These are phyloP conservation scores for Acleris emargana DNA, from an alignment of 2,888 invertebrate genomes.

Conservation along the genomic window DNA sequence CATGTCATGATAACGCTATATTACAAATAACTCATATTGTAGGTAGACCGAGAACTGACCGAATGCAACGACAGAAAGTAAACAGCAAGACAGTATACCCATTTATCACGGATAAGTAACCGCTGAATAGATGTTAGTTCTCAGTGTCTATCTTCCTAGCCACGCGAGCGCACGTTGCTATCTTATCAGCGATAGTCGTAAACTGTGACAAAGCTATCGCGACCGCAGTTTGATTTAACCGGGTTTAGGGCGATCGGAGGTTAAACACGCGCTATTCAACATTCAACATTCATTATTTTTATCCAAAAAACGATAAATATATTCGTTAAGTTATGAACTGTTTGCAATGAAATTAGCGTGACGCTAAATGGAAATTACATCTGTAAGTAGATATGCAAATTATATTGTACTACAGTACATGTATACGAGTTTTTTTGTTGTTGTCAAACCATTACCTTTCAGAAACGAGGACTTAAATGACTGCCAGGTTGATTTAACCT, in stretches of 20 bases:
- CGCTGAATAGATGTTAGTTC: constrained; percentile 12
- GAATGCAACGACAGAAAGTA: neutral
- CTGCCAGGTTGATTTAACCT: too few relatives aligned
- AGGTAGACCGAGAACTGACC: neutral
- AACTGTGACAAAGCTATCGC: constrained; percentile 36
- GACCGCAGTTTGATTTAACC: constrained; percentile 32
- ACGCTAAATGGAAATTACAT: too few relatives aligned
- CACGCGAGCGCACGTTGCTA: constrained; percentile 11
- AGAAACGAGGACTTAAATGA: too few relatives aligned
- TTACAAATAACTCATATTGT: neutral
- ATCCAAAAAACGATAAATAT: neutral
- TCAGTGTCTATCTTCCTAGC: constrained; percentile 20
- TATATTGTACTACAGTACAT: too few relatives aligned
- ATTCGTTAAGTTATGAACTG: too few relatives aligned
- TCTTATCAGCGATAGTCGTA: constrained; percentile 36
- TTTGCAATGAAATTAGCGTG: too few relatives aligned
- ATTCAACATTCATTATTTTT: neutral
- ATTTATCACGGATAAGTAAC: constrained; percentile 3
- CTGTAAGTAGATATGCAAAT: too few relatives aligned
- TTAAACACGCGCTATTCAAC: neutral
- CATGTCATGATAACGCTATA: too few relatives aligned
- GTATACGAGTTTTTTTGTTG: too few relatives aligned
- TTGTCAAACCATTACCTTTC: too few relatives aligned
- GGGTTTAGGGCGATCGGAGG: constrained; percentile 5
- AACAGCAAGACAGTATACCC: neutral